Conservation (phyloP, 2,113 vertebrate genomes). For the Heterochromis multidens region DNA sequence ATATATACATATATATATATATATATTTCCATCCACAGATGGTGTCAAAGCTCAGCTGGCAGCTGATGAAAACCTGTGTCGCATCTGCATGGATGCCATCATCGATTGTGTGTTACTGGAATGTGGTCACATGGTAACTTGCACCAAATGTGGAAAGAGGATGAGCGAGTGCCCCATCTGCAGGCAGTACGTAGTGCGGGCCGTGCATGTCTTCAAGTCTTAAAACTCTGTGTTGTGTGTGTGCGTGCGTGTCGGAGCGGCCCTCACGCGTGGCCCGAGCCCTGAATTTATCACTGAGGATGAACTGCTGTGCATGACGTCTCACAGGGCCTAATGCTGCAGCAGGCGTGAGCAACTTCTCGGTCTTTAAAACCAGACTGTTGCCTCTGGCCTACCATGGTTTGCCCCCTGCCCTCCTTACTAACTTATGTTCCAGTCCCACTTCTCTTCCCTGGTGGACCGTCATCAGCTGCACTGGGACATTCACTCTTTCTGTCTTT, state of each 20-base stretch:
- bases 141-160: conserved; percentile 95
- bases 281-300: conserved; percentile 31
- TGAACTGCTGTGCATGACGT: conserved; percentile 47
- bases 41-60: conserved; percentile 84
- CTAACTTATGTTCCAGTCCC: conserved; percentile 25
- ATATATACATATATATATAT: not conserved
- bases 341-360: conserved; percentile 28
- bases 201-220: conserved; percentile 97
- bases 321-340: conserved; percentile 36
- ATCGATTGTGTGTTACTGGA: conserved; percentile 98
- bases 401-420: not conserved
- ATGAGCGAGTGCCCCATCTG: conserved; percentile 99
- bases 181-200: conserved; percentile 94
- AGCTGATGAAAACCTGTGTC: conserved; percentile 88
- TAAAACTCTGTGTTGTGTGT: conserved; percentile 44
- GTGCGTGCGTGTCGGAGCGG: not conserved
- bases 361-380: conserved; percentile 31
- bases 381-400: conserved; percentile 29
- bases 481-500: conserved; percentile 9
- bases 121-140: conserved; percentile 98
- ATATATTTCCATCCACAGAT: conserved; percentile 71
- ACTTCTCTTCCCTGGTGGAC: conserved; percentile 11
- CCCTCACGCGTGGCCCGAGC: not conserved
- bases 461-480: conserved; percentile 26
- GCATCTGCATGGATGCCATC: conserved; percentile 97